phyloP scores from a whole-genome alignment of 2,797 vertebrate species.

The Sebastes taczanowskii region DNA sequence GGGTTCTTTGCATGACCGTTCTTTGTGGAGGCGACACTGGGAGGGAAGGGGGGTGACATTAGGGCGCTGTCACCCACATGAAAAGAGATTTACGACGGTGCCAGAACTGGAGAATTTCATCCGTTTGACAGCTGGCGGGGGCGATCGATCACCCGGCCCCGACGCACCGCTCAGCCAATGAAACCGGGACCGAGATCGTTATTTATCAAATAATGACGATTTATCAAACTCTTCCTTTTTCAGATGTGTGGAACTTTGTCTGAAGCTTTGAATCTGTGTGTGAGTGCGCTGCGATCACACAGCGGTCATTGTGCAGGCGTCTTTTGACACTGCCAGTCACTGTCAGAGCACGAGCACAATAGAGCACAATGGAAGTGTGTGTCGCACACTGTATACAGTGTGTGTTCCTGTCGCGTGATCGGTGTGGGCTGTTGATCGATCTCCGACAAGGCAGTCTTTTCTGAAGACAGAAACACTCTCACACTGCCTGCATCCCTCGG shows the following conservation, averaged over 20 bases:
- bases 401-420: conserved; percentile 10
- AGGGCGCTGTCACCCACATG: conserved; percentile 44
- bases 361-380: conserved; percentile 19
- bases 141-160: conserved; percentile 60
- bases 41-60: conserved; percentile 27
- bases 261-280: neutral
- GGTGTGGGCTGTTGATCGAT: conserved; percentile 36
- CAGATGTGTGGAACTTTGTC: conserved; percentile 12
- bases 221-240: conserved; percentile 20
- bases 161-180: conserved; percentile 43
- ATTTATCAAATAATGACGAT: conserved; percentile 56
- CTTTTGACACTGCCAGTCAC: conserved; percentile 28
- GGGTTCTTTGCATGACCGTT: conserved; percentile 25
- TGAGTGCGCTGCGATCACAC: neutral
- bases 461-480: neutral
- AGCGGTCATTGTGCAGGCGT: conserved; percentile 6
- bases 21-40: conserved; percentile 22
- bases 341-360: conserved; percentile 9
- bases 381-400: neutral
- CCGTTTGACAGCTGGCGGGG: conserved; percentile 63
- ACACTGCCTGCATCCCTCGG: neutral
- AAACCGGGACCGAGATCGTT: conserved; percentile 44
- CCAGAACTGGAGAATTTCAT: conserved; percentile 62
- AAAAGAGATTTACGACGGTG: conserved; percentile 66
- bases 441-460: conserved; percentile 27